Base-by-base conservation (phyloP, 2,797 vertebrate genomes). In the Gambusia yucatana region DNA sequence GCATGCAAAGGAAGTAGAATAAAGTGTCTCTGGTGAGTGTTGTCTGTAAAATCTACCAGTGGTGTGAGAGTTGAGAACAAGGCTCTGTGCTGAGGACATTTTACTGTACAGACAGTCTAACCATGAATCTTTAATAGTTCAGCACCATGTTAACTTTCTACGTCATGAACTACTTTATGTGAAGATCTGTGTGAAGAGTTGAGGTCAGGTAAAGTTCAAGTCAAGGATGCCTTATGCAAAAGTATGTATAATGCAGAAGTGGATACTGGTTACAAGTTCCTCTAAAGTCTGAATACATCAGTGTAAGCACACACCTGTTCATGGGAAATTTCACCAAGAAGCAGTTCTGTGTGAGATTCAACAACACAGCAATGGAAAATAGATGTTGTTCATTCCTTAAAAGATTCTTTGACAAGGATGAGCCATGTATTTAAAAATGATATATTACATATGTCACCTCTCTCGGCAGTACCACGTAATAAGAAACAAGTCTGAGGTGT, bases 171-270 rank as follows among this genome's bases (percentile, higher is more conserved):
- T 74, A 71, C 72, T 84, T 82, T 72, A 72, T 74, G 72, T 81
- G 80, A 83, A 47, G 33, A 65, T 75, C 41, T 3, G 30, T 77
- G 70, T 75, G n/a, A 80, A 75, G 69, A 75, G 59, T 16, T 22
- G 28, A 47, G 79, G 83, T 87, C 80, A 79, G 75, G 72, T 72
- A n/a, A 86, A 82, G 83, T 88, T 90, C 82, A 87, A 44, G 72
- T 85, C 75, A 82, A 91, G 82, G 86, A 89, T 79, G 67, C 79
- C 85, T 87, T 0, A 87, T 82, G 82, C 74, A 79, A 86, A 91
- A 86, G 0, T 75, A 85, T 84, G 75, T 50, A 82, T 88, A 83
- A 79, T 71, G 55, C 67, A 79, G 6, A 71, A 79, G 75, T 75
- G 75, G 76, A 85, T 57, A 48, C 57, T 72, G 73, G 81, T 76